Evolutionary conservation across 2,888 invertebrate genomes (phyloP).

Genomic region (Globia sparganii): DNA sequence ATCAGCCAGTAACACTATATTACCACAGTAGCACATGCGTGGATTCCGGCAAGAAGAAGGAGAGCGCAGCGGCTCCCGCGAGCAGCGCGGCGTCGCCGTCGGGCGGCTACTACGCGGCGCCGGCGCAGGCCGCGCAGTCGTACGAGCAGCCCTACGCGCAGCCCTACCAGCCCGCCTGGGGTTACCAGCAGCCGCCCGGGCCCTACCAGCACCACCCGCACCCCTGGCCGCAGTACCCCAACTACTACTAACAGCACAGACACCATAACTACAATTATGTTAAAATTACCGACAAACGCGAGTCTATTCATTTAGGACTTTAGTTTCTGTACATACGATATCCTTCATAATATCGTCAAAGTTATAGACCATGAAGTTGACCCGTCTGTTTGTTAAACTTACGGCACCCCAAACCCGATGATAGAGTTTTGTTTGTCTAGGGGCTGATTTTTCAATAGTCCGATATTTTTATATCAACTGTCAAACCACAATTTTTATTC

Average conservation of each 20-base stretch:
- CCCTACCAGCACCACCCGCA: constrained; percentile 88
- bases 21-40: constrained; percentile 67
- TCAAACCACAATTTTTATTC: background rate
- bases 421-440: constrained; percentile 11
- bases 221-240: constrained; percentile 88
- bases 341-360: constrained; percentile 29
- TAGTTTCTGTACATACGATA: constrained; percentile 25
- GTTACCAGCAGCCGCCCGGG: constrained; percentile 87
- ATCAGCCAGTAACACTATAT: constrained; percentile 6
- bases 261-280: constrained; percentile 4
- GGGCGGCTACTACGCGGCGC: constrained; percentile 79
- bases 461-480: background rate
- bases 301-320: constrained; percentile 31
- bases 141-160: constrained; percentile 87
- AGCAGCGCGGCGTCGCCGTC: constrained; percentile 67
- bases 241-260: constrained; percentile 82
- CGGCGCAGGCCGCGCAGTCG: constrained; percentile 75
- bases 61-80: constrained; percentile 64
- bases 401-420: background rate
- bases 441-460: background rate
- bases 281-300: constrained; percentile 21
- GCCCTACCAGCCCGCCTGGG: constrained; percentile 88
- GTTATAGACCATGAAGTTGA: constrained; percentile 10
- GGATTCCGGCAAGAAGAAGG: constrained; percentile 82
- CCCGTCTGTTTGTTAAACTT: constrained; percentile 1